These are phyloP conservation scores for Sphecodes monilicornis DNA, from an alignment of 2,888 invertebrate genomes.

Conservation along the genomic window DNA sequence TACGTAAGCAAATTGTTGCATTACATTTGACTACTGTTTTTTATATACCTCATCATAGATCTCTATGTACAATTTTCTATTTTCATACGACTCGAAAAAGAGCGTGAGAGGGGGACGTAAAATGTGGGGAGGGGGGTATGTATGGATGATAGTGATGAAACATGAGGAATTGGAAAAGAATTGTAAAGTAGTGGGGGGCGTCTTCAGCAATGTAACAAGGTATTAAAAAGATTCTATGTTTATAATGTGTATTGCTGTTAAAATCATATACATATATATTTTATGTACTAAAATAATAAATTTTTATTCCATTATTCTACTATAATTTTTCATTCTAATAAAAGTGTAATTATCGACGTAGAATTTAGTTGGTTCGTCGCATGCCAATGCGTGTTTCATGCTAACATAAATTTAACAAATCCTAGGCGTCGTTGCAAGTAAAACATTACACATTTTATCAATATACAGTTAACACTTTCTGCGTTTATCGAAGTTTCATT, in stretches of 20 bases:
- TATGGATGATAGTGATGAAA: background rate
- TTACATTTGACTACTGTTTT: constrained; percentile 52
- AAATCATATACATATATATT: constrained; percentile 64
- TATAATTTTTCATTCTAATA: constrained; percentile 22
- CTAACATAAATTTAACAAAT: background rate
- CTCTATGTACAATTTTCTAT: constrained; percentile 72
- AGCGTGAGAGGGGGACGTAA: background rate
- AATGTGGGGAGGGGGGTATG: background rate
- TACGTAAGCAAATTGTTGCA: constrained; percentile 53
- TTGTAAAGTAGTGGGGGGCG: constrained; percentile 57
- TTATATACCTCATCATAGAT: constrained; percentile 71
- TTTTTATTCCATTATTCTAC: constrained; percentile 63
- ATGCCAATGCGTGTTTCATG: background rate
- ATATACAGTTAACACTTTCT: background rate
- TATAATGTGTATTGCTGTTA: constrained; percentile 65
- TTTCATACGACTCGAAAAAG: constrained; percentile 66
- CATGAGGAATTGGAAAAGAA: constrained; percentile 33
- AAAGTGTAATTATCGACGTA: background rate
- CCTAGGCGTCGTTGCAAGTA: background rate
- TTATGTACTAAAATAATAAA: constrained; percentile 70
- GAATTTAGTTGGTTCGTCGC: constrained; percentile 8
- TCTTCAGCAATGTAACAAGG: constrained; percentile 63
- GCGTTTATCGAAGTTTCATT: constrained; percentile 2
- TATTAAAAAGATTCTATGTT: constrained; percentile 58
- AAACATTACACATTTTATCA: constrained; percentile 1